Base-by-base conservation (phyloP, 2,888 invertebrate genomes). In the Sarcophaga caerulescens region DNA sequence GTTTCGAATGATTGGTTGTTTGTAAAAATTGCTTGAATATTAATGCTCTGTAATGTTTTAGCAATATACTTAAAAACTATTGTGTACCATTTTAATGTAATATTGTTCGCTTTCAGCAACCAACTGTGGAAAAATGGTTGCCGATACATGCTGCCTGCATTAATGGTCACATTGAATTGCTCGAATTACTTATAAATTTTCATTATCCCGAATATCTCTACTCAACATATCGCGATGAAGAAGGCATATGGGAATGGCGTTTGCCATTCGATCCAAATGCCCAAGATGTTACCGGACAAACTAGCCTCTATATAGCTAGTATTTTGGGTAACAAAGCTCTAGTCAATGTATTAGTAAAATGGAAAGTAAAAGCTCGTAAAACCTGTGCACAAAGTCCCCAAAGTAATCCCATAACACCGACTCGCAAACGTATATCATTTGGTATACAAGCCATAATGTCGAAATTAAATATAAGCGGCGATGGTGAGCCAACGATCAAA, bases 201-300 rank as follows among this genome's bases (percentile, higher is more conserved):
- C 94, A 96, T 0, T 99, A 99, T 93, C 98, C 98, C 0, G 94
- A 95, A 47, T 93, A 95, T 89, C 92, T 96, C 74, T 93, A 95
- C 90, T 94, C 95, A 86, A 95, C 95, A 90, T 96, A 94, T 93
- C 95, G 96, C 80, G 97, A 97, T 91, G 94, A 94, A 57, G 94
- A 95, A 3, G 96, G 96, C 21, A 95, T 96, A 79, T 97, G 96
- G 95, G 97, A 97, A 92, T 99, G 97, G 94, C 94, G 95, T 35
- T 95, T 97, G 92, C 96, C 98, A n/a, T 98, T 98, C 92, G 98
- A 99, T 93, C 95, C 99, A 71, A 99, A 99, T 93, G 96, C 96
- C 66, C 95, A 96, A 88, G 98, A 98, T 93, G 97, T 96, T 4
- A 97, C 97, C 45, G 98, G 97, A 0, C 98, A 98, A 93, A 98